Evolutionary conservation across 1,140 invertebrate species (phyloP).

Genomic region (Bombus haemorrhoidalis): DNA sequence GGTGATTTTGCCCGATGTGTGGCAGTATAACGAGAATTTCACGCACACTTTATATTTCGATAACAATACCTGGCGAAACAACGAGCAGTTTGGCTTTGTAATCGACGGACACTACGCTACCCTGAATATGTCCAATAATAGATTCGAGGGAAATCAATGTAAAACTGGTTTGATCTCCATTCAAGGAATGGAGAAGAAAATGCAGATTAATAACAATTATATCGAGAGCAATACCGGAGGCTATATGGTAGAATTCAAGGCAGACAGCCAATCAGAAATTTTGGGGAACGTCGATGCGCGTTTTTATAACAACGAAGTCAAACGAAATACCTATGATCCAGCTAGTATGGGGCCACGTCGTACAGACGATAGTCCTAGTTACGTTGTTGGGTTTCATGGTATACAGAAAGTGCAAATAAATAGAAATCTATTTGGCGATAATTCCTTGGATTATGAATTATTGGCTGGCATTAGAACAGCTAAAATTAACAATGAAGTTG

Average conservation of each 20-base stretch:
- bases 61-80: constrained; percentile 93
- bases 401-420: constrained; percentile 96
- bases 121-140: constrained; percentile 92
- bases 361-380: constrained; percentile 86
- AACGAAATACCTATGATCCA: constrained; percentile 84
- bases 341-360: constrained; percentile 76
- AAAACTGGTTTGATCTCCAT: constrained; percentile 92
- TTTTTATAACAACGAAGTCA: constrained; percentile 92
- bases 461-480: constrained; percentile 95
- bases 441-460: constrained; percentile 94
- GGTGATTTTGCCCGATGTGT: constrained; percentile 94
- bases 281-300: constrained; percentile 90
- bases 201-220: constrained; percentile 90
- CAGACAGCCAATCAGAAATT: constrained; percentile 97
- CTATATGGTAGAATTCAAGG: constrained; percentile 94
- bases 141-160: constrained; percentile 93
- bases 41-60: constrained; percentile 94
- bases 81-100: constrained; percentile 92
- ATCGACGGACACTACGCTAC: constrained; percentile 96
- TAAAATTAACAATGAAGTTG: constrained; percentile 92
- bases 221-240: constrained; percentile 92
- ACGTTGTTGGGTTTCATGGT: constrained; percentile 95
- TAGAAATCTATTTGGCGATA: constrained; percentile 95
- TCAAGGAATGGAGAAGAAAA: constrained; percentile 98
- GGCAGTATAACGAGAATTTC: constrained; percentile 97